Evolutionary conservation across 2,888 invertebrate genomes (phyloP), one percentile per base, ranked within the genome.

Genomic region (Allacma fusca): DNA sequence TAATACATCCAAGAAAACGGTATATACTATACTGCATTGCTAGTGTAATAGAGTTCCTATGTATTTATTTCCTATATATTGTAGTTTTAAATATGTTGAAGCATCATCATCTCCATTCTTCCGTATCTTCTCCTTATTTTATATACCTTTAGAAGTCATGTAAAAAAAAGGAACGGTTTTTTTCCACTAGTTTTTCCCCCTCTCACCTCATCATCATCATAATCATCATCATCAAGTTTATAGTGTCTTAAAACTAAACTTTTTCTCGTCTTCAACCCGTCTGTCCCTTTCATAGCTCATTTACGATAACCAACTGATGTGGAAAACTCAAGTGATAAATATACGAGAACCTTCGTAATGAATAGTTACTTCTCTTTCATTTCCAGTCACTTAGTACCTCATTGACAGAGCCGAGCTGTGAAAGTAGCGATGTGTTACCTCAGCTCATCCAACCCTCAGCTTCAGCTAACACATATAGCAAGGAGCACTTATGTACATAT

Each of bases 301-400:
- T 70, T 71, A 71, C 28, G 71, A 71, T 71, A 71, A 71, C 24
- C 28, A 71, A 71, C 24, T 50, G 71, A 57, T 44, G 57, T 26
- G 71, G 57, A 71, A 50, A 57, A 24, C 19, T 23, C 29, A 57
- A 57, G 71, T 71, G 71, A 71, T 71, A 71, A 71, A n/a, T n/a
- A 71, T 71, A 71, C 57, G 57, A 57, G 40, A 71, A 28, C 28
- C 71, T 57, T 57, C 71, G 57, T 71, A 71, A 71, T 71, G 71
- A 71, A 71, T 71, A 71, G 71, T 71, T 71, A 23, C 71, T 28
- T 71, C 57, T 71, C 71, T 57, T 71, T 71, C 40, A 71, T 71
- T 71, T 57, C 57, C 57, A 50, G 28, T 24, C 71, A 71, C 71
- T 71, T 71, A 71, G 71, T 57, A 57, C 57, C 44, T 71, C 71